Conservation (phyloP, 2,113 vertebrate species). For the Haplotaxodon microlepis region DNA sequence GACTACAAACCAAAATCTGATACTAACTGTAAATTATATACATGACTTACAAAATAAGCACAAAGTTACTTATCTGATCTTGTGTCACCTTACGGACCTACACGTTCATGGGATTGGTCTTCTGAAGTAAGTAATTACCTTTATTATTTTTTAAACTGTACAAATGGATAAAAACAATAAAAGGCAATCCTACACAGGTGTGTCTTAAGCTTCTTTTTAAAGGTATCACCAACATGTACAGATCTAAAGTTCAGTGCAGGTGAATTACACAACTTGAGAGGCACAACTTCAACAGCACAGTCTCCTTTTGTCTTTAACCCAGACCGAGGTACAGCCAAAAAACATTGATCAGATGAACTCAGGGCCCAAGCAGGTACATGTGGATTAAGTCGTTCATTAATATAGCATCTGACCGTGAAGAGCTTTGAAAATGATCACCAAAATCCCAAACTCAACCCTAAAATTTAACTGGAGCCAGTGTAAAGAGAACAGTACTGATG, state of each 20-base stretch:
- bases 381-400: background rate
- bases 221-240: background rate
- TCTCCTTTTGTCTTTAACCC: background rate
- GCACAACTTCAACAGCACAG: background rate
- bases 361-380: background rate
- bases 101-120: background rate
- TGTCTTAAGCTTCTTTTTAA: background rate
- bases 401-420: background rate
- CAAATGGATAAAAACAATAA: background rate
- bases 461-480: background rate
- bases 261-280: background rate
- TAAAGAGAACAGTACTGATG: background rate
- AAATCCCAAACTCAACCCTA: background rate
- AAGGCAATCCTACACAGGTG: background rate
- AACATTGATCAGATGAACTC: background rate
- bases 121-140: background rate
- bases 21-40: background rate
- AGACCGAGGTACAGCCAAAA: background rate
- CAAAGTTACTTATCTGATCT: background rate
- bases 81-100: fast-evolving
- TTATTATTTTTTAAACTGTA: background rate
- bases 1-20: background rate
- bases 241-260: background rate
- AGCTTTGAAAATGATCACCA: background rate
- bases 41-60: background rate